A percentile compares a stretch with the other conserved stretches of the same genome.
These are phyloP conservation scores for Lottia scabra DNA, from an alignment of 2,888 invertebrate genomes.

Conservation along the genomic window DNA sequence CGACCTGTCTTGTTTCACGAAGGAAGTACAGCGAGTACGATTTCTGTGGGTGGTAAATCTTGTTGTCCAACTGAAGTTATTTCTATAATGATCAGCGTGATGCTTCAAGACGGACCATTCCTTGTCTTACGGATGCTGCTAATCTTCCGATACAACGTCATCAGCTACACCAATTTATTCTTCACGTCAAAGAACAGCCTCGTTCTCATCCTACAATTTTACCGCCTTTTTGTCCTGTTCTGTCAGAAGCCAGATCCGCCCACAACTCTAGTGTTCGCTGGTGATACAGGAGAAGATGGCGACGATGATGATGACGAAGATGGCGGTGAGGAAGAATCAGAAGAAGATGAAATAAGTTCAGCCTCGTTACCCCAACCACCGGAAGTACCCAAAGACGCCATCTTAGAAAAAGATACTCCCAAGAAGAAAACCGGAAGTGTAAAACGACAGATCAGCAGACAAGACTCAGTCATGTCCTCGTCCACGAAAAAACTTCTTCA, in stretches of 20 bases:
- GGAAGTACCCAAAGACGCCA: not conserved
- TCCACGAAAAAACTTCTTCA: not conserved
- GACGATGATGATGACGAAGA: not conserved
- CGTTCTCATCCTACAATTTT: slow-evolving; percentile 88
- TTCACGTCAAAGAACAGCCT: slow-evolving; percentile 92
- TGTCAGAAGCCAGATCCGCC: slow-evolving; percentile 19
- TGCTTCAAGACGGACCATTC: slow-evolving; percentile 67
- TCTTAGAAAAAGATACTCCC: not conserved
- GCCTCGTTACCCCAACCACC: not conserved
- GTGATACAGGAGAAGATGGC: not conserved
- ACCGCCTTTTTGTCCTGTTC: slow-evolving; percentile 75
- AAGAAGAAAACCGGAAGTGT: not conserved
- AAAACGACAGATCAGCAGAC: not conserved
- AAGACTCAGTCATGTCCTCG: not conserved
- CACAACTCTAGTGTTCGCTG: not conserved
- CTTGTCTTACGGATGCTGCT: slow-evolving; percentile 76
- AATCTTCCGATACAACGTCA: slow-evolving; percentile 87
- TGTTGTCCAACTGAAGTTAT: slow-evolving; percentile 39
- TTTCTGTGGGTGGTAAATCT: slow-evolving; percentile 12
- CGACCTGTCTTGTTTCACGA: slow-evolving; percentile 53
- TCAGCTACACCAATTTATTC: slow-evolving; percentile 95
- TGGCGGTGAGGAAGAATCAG: not conserved
- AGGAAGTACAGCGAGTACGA: slow-evolving; percentile 12
- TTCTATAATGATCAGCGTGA: slow-evolving; percentile 58
- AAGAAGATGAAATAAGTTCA: not conserved